phyloP scores from a whole-genome alignment of 2,113 vertebrate genomes.

The Scytalopus superciliaris region DNA sequence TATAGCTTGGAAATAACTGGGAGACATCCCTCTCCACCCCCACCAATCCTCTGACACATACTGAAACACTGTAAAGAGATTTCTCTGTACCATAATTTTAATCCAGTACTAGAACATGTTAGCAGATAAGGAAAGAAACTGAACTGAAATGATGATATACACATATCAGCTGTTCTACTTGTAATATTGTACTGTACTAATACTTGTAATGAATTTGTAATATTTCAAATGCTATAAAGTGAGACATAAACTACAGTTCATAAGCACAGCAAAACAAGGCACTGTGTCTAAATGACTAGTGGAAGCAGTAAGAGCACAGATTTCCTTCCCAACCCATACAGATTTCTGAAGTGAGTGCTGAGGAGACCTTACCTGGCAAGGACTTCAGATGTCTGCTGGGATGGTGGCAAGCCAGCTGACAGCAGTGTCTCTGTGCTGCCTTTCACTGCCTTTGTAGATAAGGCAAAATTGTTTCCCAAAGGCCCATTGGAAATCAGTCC shows the following conservation, averaged over 20 bases:
- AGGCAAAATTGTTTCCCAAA: conserved; percentile 69
- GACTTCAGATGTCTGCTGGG: conserved; percentile 72
- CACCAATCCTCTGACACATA: background rate
- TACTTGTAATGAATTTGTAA: too few species aligned
- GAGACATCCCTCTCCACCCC: too few species aligned
- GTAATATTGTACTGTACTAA: too few species aligned
- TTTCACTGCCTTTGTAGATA: conserved; percentile 67
- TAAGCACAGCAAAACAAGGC: background rate
- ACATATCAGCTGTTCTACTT: background rate
- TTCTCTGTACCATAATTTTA: background rate
- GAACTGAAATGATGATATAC: background rate
- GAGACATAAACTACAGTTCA: background rate
- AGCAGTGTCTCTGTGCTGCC: conserved; percentile 41
- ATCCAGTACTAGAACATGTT: background rate
- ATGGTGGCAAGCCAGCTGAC: conserved; percentile 54
- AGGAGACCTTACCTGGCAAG: conserved; percentile 76
- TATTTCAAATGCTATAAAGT: background rate
- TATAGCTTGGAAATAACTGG: background rate
- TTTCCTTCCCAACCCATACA: background rate
- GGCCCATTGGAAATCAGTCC: conserved; percentile 81
- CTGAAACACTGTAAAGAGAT: background rate
- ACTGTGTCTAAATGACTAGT: background rate
- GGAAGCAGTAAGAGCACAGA: background rate
- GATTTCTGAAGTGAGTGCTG: background rate
- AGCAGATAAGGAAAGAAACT: background rate